Evolutionary conservation across 2,113 vertebrate genomes (phyloP).

Genomic region (Alces alces): DNA sequence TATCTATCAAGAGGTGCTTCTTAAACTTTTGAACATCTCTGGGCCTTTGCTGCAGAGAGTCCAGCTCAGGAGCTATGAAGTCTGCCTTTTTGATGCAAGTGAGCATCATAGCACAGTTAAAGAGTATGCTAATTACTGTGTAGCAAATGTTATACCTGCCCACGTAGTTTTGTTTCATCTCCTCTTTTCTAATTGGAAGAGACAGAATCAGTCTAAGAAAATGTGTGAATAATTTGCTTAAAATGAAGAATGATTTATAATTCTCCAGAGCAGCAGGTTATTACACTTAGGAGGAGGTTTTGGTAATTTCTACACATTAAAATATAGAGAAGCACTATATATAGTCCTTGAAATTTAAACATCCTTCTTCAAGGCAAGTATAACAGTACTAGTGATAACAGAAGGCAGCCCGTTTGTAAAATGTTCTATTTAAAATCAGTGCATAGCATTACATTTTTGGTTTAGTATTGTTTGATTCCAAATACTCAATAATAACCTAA

Average conservation of each 20-base stretch:
- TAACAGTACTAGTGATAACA: background rate
- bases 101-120: background rate
- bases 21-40: background rate
- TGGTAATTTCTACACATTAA: background rate
- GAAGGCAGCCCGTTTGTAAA: background rate
- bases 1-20: background rate
- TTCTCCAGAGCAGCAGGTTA: background rate
- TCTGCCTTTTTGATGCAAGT: background rate
- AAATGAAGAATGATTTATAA: background rate
- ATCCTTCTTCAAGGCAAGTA: background rate
- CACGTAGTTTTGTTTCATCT: background rate
- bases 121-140: fast-evolving
- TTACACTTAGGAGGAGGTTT: background rate
- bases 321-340: background rate
- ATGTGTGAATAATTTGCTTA: background rate
- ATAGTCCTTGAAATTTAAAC: background rate
- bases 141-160: background rate
- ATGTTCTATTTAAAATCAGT: background rate
- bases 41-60: background rate
- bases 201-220: background rate
- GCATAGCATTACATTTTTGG: background rate
- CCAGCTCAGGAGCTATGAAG: background rate
- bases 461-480: background rate
- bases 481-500: background rate
- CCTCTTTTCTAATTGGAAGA: background rate